Conservation (phyloP, 2,888 invertebrate species). For the Mimachlamys varia region DNA sequence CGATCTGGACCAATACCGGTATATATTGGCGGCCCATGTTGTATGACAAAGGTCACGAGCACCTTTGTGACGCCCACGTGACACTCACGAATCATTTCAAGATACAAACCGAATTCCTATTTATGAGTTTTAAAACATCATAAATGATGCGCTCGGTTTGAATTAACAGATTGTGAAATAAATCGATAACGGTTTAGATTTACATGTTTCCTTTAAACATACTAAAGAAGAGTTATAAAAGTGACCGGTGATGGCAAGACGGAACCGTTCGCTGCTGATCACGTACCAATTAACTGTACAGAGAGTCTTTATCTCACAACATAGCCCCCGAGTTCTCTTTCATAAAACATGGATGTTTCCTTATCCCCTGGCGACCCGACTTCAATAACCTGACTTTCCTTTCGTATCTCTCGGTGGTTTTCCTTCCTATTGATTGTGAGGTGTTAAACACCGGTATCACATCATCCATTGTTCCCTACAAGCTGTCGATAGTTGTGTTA, state of each 20-base stretch:
- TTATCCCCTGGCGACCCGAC: conserved; percentile 6
- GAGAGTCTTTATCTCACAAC: background rate
- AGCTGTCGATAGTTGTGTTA: background rate
- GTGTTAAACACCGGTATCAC: background rate
- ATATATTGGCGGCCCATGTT: background rate
- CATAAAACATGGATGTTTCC: conserved; percentile 19
- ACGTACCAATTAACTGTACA: background rate
- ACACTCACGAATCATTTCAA: background rate
- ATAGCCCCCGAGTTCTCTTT: background rate
- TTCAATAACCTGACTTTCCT: background rate
- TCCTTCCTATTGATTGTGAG: background rate
- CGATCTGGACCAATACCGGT: background rate
- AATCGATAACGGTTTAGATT: background rate
- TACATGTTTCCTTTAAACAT: background rate
- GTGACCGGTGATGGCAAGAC: background rate
- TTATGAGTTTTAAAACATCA: background rate
- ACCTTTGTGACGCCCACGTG: background rate
- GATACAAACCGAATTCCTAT: background rate
- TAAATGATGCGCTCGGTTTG: background rate
- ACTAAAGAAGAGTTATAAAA: background rate
- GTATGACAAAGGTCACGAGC: background rate
- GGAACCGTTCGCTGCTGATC: background rate
- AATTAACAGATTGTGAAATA: background rate
- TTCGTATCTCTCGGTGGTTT: conserved; percentile 13
- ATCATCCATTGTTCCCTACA: background rate